Conservation (phyloP, 2,797 vertebrate genomes). For the Decapterus maruadsi region DNA sequence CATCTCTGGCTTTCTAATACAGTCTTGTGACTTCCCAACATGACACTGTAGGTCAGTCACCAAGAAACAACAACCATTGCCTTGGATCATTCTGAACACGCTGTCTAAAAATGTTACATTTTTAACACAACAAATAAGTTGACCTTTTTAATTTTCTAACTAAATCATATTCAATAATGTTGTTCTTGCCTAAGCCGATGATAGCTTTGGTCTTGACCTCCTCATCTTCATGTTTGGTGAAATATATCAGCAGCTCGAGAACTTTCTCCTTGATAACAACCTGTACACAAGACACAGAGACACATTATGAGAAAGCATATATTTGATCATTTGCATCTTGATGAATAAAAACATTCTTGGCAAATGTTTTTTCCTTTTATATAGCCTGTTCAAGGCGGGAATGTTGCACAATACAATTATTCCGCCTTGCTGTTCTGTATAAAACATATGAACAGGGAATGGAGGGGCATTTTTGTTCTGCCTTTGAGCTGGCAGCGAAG, state of each 20-base stretch:
- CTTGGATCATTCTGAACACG: not conserved
- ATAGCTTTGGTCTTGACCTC: slow-evolving; percentile 98
- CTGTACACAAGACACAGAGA: slow-evolving; percentile 72
- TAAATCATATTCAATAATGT: not conserved
- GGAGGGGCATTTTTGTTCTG: too few relatives aligned
- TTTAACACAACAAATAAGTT: not conserved
- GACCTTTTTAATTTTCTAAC: slow-evolving; percentile 7
- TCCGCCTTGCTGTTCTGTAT: too few relatives aligned
- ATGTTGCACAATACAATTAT: too few relatives aligned
- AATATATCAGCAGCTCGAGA: slow-evolving; percentile 96
- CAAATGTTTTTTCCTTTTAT: too few relatives aligned
- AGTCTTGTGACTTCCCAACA: not conserved
- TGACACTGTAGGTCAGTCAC: not conserved
- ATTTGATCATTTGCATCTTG: not conserved
- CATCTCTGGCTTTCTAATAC: not conserved
- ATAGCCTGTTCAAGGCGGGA: too few relatives aligned
- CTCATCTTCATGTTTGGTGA: slow-evolving; percentile 97
- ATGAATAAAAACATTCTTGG: too few relatives aligned
- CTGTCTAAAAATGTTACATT: not conserved
- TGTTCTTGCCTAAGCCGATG: slow-evolving; percentile 93
- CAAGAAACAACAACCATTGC: not conserved
- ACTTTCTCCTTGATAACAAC: slow-evolving; percentile 98
- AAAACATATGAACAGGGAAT: too few relatives aligned
- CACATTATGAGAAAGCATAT: not conserved
- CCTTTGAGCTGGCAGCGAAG: too few relatives aligned